Evolutionary conservation across 2,888 invertebrate species (phyloP).

Genomic region (Seira ritae): DNA sequence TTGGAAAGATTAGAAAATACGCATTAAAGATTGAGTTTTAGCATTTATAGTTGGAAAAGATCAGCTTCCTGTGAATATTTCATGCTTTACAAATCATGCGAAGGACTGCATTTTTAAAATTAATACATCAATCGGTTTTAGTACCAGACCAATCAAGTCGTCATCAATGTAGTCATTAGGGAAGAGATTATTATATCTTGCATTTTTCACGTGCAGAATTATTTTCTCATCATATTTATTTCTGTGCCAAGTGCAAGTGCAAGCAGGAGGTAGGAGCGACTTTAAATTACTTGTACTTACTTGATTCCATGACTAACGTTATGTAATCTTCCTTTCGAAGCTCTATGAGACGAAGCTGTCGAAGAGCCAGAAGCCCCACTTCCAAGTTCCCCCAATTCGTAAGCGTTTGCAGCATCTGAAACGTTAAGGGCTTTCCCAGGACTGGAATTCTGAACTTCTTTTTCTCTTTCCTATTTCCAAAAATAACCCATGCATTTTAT

Average conservation of each 20-base stretch:
- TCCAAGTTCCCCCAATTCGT: conserved; percentile 59
- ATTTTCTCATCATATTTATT: not conserved
- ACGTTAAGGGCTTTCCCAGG: conserved; percentile 64
- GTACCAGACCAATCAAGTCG: too few relatives aligned
- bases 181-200: too few relatives aligned
- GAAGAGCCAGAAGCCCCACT: conserved; percentile 72
- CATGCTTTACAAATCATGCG: too few relatives aligned
- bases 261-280: too few relatives aligned
- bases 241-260: too few relatives aligned
- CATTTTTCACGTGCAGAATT: conserved; percentile 39
- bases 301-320: conserved; percentile 72
- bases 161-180: too few relatives aligned
- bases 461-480: conserved; percentile 61
- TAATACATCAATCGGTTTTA: too few relatives aligned
- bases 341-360: conserved; percentile 69
- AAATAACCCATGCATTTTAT: not conserved
- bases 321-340: conserved; percentile 70
- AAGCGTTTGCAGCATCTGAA: conserved; percentile 57
- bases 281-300: conserved; percentile 51
- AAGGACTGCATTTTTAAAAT: too few relatives aligned
- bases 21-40: too few relatives aligned
- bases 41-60: too few relatives aligned
- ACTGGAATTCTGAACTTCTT: conserved; percentile 65
- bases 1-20: too few relatives aligned
- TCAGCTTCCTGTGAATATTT: too few relatives aligned